These are phyloP conservation scores for Gambusia yucatana DNA, from an alignment of 2,797 vertebrate genomes.

Conservation along the genomic window DNA sequence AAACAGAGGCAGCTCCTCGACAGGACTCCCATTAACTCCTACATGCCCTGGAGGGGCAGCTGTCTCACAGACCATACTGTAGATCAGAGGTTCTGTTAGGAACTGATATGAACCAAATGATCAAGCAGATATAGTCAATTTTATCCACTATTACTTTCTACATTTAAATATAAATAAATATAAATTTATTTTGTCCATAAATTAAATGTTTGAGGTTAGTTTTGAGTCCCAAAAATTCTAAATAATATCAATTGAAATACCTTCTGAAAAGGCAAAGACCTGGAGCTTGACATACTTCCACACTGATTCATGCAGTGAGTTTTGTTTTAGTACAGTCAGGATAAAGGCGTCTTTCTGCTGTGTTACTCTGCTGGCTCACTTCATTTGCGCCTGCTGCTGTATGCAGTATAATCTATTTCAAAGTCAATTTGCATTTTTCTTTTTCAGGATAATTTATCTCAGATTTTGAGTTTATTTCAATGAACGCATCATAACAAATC, in stretches of 20 bases:
- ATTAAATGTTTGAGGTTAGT: not conserved
- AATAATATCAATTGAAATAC: not conserved
- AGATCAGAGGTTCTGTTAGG: not conserved
- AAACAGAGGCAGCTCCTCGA: not conserved
- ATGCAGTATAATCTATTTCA: not conserved
- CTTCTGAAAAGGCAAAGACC: conserved; percentile 2
- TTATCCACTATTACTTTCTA: not conserved
- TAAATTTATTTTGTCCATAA: not conserved
- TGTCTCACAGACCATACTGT: not conserved
- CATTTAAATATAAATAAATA: not conserved
- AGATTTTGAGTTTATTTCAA: conserved; percentile 15
- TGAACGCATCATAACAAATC: conserved; percentile 12
- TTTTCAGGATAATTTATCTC: not conserved
- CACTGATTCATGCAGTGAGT: conserved; percentile 3
- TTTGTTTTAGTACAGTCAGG: conserved; percentile 3
- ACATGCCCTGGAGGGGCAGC: conserved; percentile 1
- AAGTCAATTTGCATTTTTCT: not conserved
- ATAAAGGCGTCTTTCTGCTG: not conserved
- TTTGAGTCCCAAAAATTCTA: not conserved
- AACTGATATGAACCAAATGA: not conserved
- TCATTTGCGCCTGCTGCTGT: not conserved
- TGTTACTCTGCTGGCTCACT: not conserved
- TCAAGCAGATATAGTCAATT: not conserved
- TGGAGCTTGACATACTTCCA: not conserved
- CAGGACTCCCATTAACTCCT: not conserved